phyloP scores from a whole-genome alignment of 2,797 vertebrate genomes.

The Heliangelus exortis region DNA sequence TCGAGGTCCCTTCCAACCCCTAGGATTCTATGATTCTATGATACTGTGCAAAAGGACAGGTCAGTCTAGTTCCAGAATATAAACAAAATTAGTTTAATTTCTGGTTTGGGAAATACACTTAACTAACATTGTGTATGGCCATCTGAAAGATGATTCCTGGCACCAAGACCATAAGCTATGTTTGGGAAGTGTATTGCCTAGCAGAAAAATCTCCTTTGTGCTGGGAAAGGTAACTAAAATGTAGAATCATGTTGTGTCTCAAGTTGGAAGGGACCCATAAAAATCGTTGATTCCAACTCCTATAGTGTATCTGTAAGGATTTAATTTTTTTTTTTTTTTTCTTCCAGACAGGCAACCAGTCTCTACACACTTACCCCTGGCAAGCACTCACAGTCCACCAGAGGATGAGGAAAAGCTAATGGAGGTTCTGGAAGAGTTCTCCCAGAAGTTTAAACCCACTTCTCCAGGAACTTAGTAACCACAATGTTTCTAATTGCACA shows the following conservation, averaged over 20 bases:
- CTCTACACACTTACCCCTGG: conserved; percentile 83
- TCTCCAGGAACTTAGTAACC: neutral
- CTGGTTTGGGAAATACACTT: neutral
- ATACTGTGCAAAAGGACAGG: neutral
- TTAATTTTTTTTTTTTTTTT: neutral
- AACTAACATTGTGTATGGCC: neutral
- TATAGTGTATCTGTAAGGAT: neutral
- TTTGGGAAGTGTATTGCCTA: neutral
- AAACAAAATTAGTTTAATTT: neutral
- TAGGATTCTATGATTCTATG: too few relatives aligned
- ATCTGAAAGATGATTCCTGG: neutral
- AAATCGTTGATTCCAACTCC: too few relatives aligned
- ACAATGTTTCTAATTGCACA: neutral
- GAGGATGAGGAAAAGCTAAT: conserved; percentile 81
- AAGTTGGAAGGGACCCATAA: too few relatives aligned
- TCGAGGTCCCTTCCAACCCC: too few relatives aligned
- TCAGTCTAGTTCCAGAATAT: neutral
- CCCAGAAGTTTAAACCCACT: conserved; percentile 76
- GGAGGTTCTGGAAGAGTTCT: conserved; percentile 75
- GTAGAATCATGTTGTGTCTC: too few relatives aligned
- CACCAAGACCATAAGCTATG: neutral
- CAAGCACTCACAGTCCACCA: conserved; percentile 72
- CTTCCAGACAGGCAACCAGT: conserved; percentile 82
- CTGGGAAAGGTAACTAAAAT: neutral
- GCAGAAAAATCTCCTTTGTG: neutral